Evolutionary conservation across 2,113 vertebrate genomes (phyloP).

Genomic region (Puffinus mauretanicus): DNA sequence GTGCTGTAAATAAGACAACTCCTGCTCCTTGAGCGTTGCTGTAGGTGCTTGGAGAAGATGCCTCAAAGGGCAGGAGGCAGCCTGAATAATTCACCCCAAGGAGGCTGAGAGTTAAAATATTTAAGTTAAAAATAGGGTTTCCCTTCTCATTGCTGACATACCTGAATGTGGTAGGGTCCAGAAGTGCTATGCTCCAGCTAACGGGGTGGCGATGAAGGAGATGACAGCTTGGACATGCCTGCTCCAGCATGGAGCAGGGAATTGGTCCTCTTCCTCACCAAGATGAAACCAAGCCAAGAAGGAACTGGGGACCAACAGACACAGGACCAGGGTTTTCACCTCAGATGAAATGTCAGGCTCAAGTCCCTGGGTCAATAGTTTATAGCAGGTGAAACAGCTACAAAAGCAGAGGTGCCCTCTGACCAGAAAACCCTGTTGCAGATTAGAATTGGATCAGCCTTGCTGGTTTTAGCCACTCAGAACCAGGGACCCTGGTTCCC

Average conservation of each 20-base stretch:
- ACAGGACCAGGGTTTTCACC: neutral
- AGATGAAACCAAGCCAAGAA: neutral
- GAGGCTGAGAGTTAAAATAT: neutral
- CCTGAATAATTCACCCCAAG: neutral
- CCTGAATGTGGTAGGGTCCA: rapidly evolving
- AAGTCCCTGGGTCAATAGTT: neutral
- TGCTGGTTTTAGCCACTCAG: neutral
- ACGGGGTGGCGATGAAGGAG: neutral
- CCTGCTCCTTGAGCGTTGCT: rapidly evolving
- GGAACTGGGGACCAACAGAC: neutral
- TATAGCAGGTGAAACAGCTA: neutral
- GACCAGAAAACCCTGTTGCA: neutral
- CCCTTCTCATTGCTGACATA: neutral
- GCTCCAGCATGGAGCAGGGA: neutral
- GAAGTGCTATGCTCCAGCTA: neutral
- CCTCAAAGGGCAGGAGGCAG: neutral
- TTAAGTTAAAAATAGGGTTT: neutral
- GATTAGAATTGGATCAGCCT: too few relatives aligned
- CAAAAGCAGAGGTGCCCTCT: neutral
- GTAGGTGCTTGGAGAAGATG: neutral
- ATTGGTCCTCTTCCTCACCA: rapidly evolving
- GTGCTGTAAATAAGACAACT: neutral
- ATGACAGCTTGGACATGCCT: neutral
- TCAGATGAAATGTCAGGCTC: rapidly evolving
- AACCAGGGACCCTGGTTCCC: neutral